Evolutionary conservation across 2,797 vertebrate species (phyloP), one percentile per base, ranked within the genome.

Genomic region (Harpagifer antarcticus): DNA sequence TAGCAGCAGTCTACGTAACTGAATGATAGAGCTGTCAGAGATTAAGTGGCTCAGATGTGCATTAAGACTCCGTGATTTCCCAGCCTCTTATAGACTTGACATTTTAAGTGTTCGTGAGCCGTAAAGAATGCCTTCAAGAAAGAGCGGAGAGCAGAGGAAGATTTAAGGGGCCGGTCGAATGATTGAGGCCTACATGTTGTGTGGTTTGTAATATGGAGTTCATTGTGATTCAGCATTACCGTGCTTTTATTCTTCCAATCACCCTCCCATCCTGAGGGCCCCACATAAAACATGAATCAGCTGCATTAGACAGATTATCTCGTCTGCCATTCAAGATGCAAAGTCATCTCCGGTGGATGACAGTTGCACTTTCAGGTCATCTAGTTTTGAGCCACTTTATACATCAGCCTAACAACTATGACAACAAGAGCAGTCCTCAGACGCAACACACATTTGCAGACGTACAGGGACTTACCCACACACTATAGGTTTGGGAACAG

Each of bases 271-370:
- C 75, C 84, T 11, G 45, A 59, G 56, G 80, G 77, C 19, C 54
- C 76, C 69, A 50, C 57, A 82, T 85, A 68, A 83, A 89, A 82
- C 79, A 84, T 68, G 75, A 83, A 86, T 86, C 77, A 27, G 19
- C 81, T 81, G 82, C 86, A 89, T 92, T 90, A 91, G 76, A 76
- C 75, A 81, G 90, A 91, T 90, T 89, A 86, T 88, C 72, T 84
- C 72, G 74, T 84, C 85, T 90, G 91, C 78, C 91, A 90, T 89
- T 92, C 90, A 92, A 76, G 69, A 90, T 78, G 86, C 80, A 89
- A 88, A 85, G 85, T 90, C 89, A 89, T 86, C 84, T 83, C 63
- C 74, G 76, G 61, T 68, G 61, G 77, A 82, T 86, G 85, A 86
- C 82, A 76, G 81, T 84, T 45, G 55, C 68, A 80, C 80, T 90